Evolutionary conservation across 2,113 vertebrate species (phyloP).

Genomic region (Ctenomys sociabilis): DNA sequence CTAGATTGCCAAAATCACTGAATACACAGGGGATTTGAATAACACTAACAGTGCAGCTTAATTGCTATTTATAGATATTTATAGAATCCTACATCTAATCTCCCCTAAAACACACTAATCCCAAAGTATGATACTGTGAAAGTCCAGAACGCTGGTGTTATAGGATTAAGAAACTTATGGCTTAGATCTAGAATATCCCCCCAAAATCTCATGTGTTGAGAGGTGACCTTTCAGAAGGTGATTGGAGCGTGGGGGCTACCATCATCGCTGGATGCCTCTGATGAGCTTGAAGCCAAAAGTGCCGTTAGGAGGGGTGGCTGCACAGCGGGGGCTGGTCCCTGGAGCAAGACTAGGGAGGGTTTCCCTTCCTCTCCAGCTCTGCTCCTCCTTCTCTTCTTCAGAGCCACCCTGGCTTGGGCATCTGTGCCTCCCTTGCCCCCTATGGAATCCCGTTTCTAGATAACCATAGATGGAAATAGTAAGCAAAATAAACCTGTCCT

Average conservation of each 20-base stretch:
- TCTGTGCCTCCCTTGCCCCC: not conserved
- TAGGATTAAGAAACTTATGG: not conserved
- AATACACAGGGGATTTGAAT: not conserved
- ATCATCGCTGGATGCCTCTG: not conserved
- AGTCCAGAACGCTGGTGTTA: not conserved
- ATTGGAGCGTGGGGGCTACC: not conserved
- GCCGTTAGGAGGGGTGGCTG: not conserved
- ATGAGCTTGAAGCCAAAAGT: not conserved
- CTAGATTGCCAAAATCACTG: not conserved
- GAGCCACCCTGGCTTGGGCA: not conserved
- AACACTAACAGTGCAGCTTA: not conserved
- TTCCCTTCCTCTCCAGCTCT: not conserved
- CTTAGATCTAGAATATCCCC: not conserved
- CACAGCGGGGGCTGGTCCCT: not conserved
- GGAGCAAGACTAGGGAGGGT: not conserved
- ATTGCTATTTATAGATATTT: constrained; percentile 37
- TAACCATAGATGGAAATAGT: not conserved
- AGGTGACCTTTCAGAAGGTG: not conserved
- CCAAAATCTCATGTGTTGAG: not conserved
- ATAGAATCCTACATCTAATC: not conserved
- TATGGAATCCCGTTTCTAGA: not conserved
- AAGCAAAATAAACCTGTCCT: not conserved
- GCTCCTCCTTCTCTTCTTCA: not conserved
- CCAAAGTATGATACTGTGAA: not conserved
- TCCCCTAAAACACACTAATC: not conserved